These are phyloP conservation scores for Nannoperca australis DNA, from an alignment of 2,797 vertebrate genomes.

Conservation along the genomic window DNA sequence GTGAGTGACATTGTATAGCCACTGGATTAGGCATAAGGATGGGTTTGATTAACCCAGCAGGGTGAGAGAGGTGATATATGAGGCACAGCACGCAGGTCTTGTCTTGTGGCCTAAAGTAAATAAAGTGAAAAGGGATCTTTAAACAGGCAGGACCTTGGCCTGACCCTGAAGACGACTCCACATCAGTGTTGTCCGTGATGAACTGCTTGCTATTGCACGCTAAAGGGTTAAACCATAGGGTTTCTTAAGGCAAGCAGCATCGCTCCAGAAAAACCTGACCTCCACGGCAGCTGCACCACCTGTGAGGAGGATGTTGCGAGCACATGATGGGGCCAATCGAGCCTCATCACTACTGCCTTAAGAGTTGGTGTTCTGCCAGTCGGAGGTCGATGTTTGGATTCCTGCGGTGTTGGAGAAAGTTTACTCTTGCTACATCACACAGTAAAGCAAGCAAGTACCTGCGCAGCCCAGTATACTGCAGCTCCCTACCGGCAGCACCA, in stretches of 20 bases:
- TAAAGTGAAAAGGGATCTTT: slow-evolving; percentile 17
- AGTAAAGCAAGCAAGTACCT: slow-evolving; percentile 18
- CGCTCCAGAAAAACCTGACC: slow-evolving; percentile 16
- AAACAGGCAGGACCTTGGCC: slow-evolving; percentile 4
- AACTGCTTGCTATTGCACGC: slow-evolving; percentile 26
- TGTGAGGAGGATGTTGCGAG: slow-evolving; percentile 28
- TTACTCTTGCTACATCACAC: slow-evolving; percentile 12
- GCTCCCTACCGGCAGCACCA: slow-evolving; percentile 39
- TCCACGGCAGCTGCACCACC: slow-evolving; percentile 26
- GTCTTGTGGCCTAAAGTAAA: slow-evolving; percentile 3
- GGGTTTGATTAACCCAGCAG: not conserved
- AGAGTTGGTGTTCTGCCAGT: slow-evolving; percentile 13
- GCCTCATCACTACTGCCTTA: slow-evolving; percentile 17
- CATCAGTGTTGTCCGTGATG: not conserved
- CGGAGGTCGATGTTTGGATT: slow-evolving; percentile 27
- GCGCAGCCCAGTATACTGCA: slow-evolving; percentile 20
- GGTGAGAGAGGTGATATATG: not conserved
- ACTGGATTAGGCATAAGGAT: not conserved
- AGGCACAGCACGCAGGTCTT: not conserved
- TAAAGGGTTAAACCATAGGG: slow-evolving; percentile 9
- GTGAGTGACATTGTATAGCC: slow-evolving; percentile 12
- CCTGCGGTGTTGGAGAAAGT: slow-evolving; percentile 18
- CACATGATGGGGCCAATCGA: slow-evolving; percentile 37
- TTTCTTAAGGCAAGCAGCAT: slow-evolving; percentile 10
- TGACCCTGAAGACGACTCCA: slow-evolving; percentile 21